phyloP scores from a whole-genome alignment of 2,888 invertebrate genomes.

The Stenichneumon culpator region DNA sequence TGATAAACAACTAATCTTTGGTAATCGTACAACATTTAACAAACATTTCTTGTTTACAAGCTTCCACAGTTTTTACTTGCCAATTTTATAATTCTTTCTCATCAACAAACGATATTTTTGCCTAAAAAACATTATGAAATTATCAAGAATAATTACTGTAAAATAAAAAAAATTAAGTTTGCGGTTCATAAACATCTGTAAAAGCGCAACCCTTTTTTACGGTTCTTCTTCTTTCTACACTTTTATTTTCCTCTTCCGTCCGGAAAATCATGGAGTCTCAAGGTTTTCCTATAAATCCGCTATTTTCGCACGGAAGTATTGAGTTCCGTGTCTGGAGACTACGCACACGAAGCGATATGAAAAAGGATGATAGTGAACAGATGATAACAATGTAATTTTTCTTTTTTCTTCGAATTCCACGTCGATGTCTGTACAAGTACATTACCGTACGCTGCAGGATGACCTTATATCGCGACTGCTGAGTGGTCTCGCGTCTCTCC shows the following conservation, averaged over 20 bases:
- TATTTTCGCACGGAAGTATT: slow-evolving; percentile 50
- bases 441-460: slow-evolving; percentile 35
- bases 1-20: too few species aligned
- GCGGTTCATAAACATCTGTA: too few species aligned
- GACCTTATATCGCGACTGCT: slow-evolving; percentile 55
- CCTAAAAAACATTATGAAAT: too few species aligned
- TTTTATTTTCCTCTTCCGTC: slow-evolving; percentile 44
- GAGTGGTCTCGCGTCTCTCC: slow-evolving; percentile 32
- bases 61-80: too few species aligned
- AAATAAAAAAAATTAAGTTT: too few species aligned
- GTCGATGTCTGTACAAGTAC: slow-evolving; percentile 44
- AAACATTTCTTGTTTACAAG: too few species aligned
- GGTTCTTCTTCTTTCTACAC: slow-evolving; percentile 1
- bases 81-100: too few species aligned
- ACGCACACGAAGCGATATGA: slow-evolving; percentile 6
- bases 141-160: too few species aligned
- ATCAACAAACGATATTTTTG: too few species aligned
- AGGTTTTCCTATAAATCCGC: slow-evolving; percentile 31
- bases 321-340: slow-evolving; percentile 17
- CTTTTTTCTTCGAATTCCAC: slow-evolving; percentile 37
- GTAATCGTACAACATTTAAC: too few species aligned
- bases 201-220: too few species aligned
- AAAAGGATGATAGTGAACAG: slow-evolving; percentile 24
- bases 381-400: slow-evolving; percentile 41
- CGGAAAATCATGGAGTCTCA: slow-evolving; percentile 37